Evolutionary conservation across 2,113 vertebrate genomes (phyloP), one percentile per base, ranked within the genome.

Genomic region (Catagonus wagneri): DNA sequence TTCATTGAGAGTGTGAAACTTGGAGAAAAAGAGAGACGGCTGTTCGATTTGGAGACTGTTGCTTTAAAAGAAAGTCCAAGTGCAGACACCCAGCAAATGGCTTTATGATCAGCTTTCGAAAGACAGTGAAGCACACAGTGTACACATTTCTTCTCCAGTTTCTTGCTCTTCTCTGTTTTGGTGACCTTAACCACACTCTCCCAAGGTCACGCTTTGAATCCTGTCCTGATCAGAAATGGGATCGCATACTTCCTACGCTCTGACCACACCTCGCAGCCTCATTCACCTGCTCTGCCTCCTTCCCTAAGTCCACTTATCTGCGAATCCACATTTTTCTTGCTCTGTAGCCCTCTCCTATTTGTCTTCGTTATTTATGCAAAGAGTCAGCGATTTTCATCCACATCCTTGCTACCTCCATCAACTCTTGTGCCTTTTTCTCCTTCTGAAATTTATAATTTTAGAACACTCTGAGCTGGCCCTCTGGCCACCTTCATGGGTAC

Each of bases 371-470:
- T 39, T 87, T 60, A 76, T 15, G 20, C 16, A 23, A 22, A 86
- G 29, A 69, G 44, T 86, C 23, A 86, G 1, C 44, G 29, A 87
- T 79, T 74, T 94, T 63, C 7, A 68, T 61, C 14, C 6, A 60
- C 4, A 23, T 10, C 29, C 29, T 83, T 83, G 16, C 17, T n/a
- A 15, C 27, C 13, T 86, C 11, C 12, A 58, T 68, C 10, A 76
- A 32, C 22, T 85, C 20, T 72, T 72, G 12, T 72, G n/a, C 25
- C 29, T 68, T 89, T 36, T 66, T 50, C 22, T 94, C 17, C 19
- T 69, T 91, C 58, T 83, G 52, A 66, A 92, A 78, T 15, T 83
- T 32, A 27, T 22, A 76, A 86, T 92, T 93, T 44, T 92, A 92
- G 10, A 72, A 61, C 3, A 25, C 6, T 69, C 32, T 16, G 25